Evolutionary conservation across 2,797 vertebrate genomes (phyloP).

Genomic region (Sitta carolinensis): DNA sequence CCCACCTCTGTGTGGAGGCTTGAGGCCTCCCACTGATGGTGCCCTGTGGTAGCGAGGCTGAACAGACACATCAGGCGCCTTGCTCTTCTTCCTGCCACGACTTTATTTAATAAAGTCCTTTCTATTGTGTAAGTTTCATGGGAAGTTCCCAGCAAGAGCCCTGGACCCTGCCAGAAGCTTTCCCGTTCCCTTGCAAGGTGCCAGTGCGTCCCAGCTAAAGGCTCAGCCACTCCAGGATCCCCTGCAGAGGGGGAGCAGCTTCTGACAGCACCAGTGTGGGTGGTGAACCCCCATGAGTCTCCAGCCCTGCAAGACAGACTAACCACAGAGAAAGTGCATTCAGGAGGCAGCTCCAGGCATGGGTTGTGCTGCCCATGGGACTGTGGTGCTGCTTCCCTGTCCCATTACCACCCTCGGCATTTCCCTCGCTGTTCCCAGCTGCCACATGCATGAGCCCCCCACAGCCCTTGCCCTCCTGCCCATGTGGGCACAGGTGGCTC

Average conservation of each 20-base stretch:
- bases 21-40: background rate
- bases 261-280: background rate
- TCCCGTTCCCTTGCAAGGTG: background rate
- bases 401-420: background rate
- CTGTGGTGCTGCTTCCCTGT: background rate
- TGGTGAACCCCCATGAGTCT: background rate
- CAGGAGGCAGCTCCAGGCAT: background rate
- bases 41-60: background rate
- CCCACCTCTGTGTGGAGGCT: background rate
- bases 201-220: background rate
- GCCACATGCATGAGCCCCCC: rapidly evolving
- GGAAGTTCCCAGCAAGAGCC: background rate
- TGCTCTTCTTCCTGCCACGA: background rate
- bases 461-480: background rate
- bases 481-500: background rate
- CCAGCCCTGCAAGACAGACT: rapidly evolving
- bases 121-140: background rate
- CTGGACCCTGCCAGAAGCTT: background rate
- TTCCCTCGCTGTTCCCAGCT: background rate
- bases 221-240: background rate
- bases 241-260: rapidly evolving
- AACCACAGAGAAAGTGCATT: constrained; percentile 23
- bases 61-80: background rate
- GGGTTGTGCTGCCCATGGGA: background rate
- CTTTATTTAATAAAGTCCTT: constrained; percentile 44